These are phyloP conservation scores for Oenanthe melanoleuca DNA, from an alignment of 2,113 vertebrate genomes.

Conservation along the genomic window DNA sequence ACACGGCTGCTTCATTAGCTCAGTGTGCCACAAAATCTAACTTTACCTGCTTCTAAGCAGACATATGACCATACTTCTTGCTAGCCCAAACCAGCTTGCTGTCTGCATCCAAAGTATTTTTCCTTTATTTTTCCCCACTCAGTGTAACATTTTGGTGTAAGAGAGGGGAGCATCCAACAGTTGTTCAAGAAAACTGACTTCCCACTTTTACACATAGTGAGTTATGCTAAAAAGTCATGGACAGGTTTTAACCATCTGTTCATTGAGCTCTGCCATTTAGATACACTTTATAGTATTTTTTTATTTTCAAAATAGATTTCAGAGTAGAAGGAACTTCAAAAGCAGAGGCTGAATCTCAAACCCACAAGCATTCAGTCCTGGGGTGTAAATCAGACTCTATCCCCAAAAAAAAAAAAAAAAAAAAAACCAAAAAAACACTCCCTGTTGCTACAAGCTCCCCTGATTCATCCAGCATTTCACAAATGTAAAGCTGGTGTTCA, in stretches of 20 bases:
- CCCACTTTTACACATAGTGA: neutral
- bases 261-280: neutral
- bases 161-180: neutral
- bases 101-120: neutral
- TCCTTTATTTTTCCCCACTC: neutral
- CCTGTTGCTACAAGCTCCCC: neutral
- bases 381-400: neutral
- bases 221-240: neutral
- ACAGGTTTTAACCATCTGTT: neutral
- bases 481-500: conserved; percentile 13
- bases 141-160: neutral
- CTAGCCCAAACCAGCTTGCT: neutral
- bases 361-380: neutral
- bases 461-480: neutral
- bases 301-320: neutral
- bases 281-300: neutral
- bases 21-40: neutral
- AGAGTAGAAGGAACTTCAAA: neutral
- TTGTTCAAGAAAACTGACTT: neutral
- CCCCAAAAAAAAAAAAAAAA: neutral
- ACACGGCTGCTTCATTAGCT: neutral
- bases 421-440: neutral
- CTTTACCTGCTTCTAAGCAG: neutral
- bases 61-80: neutral
- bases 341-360: conserved; percentile 4